Base-by-base conservation (phyloP, 2,888 invertebrate genomes). In the Conistra vaccinii region DNA sequence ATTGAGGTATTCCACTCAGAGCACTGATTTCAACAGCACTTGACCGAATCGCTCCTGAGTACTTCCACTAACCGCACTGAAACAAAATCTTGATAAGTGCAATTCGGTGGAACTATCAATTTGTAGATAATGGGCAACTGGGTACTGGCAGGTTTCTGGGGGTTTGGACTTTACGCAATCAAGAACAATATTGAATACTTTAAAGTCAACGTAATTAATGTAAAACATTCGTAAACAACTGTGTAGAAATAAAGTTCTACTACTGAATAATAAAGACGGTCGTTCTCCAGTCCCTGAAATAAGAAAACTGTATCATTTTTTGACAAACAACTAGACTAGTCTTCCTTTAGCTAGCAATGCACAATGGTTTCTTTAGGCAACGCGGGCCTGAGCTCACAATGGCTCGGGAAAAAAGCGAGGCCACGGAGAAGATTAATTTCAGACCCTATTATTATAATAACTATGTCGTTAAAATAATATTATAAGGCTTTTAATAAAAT, bases 321-420 rank as follows among this genome's bases (percentile, higher is more conserved):
- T 79, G 79, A 79, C 79, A 80, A 80, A 80, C 80, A 39, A 68
- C 73, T 79, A 62, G 75, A 68, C 73, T 79, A 62, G 75, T 79
- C 81, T 80, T 76, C 69, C 58, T 68, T 65, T 80, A 69, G 81
- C 81, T 69, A 69, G 66, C 69, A 57, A 14, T 76, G 70, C 76
- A 80, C 79, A 80, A 81, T 80, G 81, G 69, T 76, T 76, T 76
- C 79, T 81, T 66, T 62, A 67, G 42, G 79, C 60, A 79, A 69
- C 76, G 76, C 79, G 76, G 57, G 61, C 14, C 63, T 26, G 58
- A 55, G 61, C 57, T 76, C 70, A 80, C 79, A 80, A 80, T 80
- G 69, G 81, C 14, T 76, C 81, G 70, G 66, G 51, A 67, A 79
- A 76, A 68, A 80, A 61, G 51, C 61, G 61, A 66, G 57, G 70